Percentiles rank a stretch among this genome's conserved stretches.
Conservation (phyloP, 2,113 vertebrate species). For the Cavia porcellus region DNA sequence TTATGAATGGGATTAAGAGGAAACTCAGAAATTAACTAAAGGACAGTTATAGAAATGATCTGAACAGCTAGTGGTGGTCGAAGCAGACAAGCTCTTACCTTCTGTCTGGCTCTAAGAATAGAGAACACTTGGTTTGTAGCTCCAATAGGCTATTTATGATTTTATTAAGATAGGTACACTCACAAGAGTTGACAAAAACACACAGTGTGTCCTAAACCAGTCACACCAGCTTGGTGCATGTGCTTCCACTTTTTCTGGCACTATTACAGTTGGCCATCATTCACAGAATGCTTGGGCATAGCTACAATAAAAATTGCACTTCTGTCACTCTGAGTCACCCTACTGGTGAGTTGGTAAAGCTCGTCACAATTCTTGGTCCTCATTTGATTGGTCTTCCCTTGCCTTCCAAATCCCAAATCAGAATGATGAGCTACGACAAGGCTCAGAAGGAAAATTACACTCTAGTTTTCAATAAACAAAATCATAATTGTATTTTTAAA, state of each 20-base stretch:
- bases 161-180: conserved; percentile 36
- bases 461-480: background rate
- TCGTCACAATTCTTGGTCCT: background rate
- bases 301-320: background rate
- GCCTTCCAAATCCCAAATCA: too few species aligned
- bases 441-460: background rate
- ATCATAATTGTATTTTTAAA: conserved; percentile 6
- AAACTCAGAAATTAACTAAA: conserved; percentile 47
- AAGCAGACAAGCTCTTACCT: background rate
- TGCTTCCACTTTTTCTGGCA: conserved; percentile 18
- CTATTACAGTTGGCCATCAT: background rate
- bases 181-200: conserved; percentile 34
- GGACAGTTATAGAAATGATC: background rate
- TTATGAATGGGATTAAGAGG: conserved; percentile 3
- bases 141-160: background rate
- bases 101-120: background rate
- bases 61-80: background rate
- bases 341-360: background rate
- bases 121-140: conserved; percentile 16
- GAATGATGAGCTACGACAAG: background rate
- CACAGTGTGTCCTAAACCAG: background rate
- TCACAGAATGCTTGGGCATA: background rate
- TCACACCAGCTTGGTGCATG: background rate
- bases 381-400: background rate
- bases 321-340: background rate